Percentiles rank a stretch among this genome's conserved stretches.
Evolutionary conservation across 2,888 invertebrate genomes (phyloP).

Genomic region (Troides aeacus): DNA sequence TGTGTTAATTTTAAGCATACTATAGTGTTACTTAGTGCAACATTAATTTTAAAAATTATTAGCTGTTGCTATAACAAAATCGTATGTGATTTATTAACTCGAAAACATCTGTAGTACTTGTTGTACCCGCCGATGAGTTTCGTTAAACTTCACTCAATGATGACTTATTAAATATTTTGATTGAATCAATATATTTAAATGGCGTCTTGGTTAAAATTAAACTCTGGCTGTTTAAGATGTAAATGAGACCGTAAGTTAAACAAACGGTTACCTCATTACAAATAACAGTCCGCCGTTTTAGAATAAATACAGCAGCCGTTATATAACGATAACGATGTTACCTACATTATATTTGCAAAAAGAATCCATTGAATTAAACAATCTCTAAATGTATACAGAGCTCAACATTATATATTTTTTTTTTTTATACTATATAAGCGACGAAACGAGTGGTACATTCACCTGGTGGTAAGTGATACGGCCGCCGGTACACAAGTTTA

Average conservation of each 20-base stretch:
- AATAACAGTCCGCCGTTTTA: slow-evolving; percentile 3
- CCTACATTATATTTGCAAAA: not conserved
- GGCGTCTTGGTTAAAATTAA: not conserved
- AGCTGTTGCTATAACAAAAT: no score
- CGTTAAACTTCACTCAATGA: not conserved
- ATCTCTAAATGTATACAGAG: not conserved
- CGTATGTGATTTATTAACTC: no score
- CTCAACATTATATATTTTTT: not conserved
- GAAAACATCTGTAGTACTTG: no score
- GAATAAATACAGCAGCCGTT: slow-evolving; percentile 1
- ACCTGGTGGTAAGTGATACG: no score
- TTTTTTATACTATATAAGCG: no score
- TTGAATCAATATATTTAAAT: not conserved
- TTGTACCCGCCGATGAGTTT: no score
- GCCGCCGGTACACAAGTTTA: no score
- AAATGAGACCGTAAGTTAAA: slow-evolving; percentile 1
- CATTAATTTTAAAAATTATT: no score
- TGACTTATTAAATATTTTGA: not conserved
- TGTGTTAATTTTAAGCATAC: no score
- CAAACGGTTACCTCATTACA: not conserved
- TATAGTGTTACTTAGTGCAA: no score
- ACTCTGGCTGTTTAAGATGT: slow-evolving; percentile 1
- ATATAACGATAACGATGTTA: slow-evolving; percentile 7
- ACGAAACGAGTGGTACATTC: no score
- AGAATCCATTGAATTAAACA: not conserved